A percentile compares a stretch with the other conserved stretches of the same genome.
Conservation (phyloP, 2,888 invertebrate genomes). For the Nemurella pictetii region DNA sequence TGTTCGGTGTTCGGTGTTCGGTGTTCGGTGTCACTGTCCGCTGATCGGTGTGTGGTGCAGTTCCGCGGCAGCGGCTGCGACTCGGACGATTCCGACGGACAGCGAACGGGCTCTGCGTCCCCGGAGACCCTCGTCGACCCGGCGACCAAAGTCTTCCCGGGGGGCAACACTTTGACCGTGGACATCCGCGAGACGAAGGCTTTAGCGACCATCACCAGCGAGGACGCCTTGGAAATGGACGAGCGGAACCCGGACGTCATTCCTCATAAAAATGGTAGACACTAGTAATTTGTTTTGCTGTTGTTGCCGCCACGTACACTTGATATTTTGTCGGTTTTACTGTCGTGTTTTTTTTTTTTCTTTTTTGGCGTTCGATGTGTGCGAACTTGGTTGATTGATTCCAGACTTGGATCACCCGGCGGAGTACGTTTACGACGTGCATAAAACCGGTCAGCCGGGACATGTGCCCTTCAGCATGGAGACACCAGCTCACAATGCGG, state of each 20-base stretch:
- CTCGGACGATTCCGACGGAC: constrained; percentile 33
- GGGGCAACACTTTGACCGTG: constrained; percentile 29
- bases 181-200: constrained; percentile 31
- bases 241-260: constrained; percentile 41
- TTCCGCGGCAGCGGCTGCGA: constrained; percentile 34
- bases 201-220: constrained; percentile 8
- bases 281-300: not conserved
- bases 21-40: too few species aligned
- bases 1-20: too few species aligned
- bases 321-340: not conserved
- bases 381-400: not conserved
- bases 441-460: constrained; percentile 14
- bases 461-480: constrained; percentile 24
- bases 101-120: constrained; percentile 35
- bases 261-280: constrained; percentile 38
- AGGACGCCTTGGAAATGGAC: constrained; percentile 31
- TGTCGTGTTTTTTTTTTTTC: not conserved
- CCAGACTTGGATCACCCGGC: constrained; percentile 33
- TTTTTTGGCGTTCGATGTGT: not conserved
- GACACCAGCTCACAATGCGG: constrained; percentile 22
- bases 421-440: constrained; percentile 33
- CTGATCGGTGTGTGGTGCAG: constrained; percentile 3
- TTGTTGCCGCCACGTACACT: not conserved
- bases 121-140: constrained; percentile 44
- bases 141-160: constrained; percentile 6